A percentile compares a stretch with the other conserved stretches of the same genome.
Conservation (phyloP, 1,140 invertebrate species). For the fruit fly (Drosophila melanogaster) region DNA sequence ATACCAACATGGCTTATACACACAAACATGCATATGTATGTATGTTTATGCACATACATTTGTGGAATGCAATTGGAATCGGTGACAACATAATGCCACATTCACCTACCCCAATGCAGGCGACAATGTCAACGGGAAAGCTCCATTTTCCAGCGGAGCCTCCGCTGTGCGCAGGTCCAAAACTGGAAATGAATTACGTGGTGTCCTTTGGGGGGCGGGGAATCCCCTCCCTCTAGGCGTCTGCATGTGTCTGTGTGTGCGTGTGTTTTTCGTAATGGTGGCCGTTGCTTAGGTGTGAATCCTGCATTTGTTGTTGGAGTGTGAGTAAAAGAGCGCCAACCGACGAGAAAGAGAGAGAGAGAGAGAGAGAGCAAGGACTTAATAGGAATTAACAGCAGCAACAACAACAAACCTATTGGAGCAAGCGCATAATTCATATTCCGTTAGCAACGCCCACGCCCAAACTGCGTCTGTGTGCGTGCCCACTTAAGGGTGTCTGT, state of each 20-base stretch:
- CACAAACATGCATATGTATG: conserved; percentile 34
- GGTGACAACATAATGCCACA: conserved; percentile 70
- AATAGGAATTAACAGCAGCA: conserved; percentile 55
- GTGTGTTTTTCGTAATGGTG: conserved; percentile 33
- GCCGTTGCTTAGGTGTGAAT: conserved; percentile 34
- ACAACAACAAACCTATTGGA: conserved; percentile 55
- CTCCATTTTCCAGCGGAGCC: conserved; percentile 48
- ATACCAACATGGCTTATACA: not conserved
- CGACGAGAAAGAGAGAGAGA: not conserved
- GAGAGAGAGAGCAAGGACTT: conserved; percentile 29
- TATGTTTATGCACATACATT: conserved; percentile 19
- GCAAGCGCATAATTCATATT: conserved; percentile 76
- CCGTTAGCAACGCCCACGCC: conserved; percentile 56
- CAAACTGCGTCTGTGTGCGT: conserved; percentile 20
- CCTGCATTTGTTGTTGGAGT: conserved; percentile 5
- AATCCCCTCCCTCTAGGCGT: conserved; percentile 2
- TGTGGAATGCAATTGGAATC: conserved; percentile 77
- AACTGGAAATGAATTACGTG: conserved; percentile 75
- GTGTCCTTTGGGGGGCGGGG: conserved; percentile 27
- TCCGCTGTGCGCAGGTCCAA: conserved; percentile 73
- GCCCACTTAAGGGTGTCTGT: not conserved
- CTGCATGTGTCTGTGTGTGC: conserved; percentile 5
- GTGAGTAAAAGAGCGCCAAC: conserved; percentile 1
- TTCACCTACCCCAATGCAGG: conserved; percentile 70
- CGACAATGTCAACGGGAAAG: conserved; percentile 30